phyloP scores from a whole-genome alignment of 2,888 invertebrate species.

The Eretmocerus hayati region DNA sequence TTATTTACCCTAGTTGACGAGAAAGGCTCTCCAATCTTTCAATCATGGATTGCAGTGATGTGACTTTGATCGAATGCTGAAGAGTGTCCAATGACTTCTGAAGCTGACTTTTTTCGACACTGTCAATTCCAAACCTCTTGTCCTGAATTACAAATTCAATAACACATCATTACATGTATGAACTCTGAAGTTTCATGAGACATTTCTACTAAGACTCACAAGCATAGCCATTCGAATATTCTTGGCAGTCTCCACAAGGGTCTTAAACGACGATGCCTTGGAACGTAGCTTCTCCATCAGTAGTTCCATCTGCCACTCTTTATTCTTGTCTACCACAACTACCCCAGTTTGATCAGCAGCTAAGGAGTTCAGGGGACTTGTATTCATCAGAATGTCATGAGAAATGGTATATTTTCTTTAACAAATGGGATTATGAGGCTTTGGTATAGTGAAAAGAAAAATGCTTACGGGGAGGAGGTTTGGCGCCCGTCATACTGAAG shows the following conservation, averaged over 20 bases:
- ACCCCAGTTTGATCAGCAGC: constrained; percentile 37
- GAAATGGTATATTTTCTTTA: not conserved
- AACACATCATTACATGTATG: not conserved
- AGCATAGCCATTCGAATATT: constrained; percentile 78
- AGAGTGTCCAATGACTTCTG: constrained; percentile 87
- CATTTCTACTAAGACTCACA: constrained; percentile 48
- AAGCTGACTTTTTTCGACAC: constrained; percentile 74
- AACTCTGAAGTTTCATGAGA: not conserved
- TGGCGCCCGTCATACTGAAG: constrained; percentile 35
- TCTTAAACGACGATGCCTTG: constrained; percentile 73
- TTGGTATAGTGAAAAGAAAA: not conserved
- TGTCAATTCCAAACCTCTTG: constrained; percentile 81
- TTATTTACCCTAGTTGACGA: constrained; percentile 71
- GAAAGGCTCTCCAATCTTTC: constrained; percentile 87
- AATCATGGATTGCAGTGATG: constrained; percentile 82
- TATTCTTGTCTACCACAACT: constrained; percentile 52
- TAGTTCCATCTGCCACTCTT: constrained; percentile 75
- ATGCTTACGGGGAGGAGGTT: not conserved
- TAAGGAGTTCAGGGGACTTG: not conserved
- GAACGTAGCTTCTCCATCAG: constrained; percentile 88
- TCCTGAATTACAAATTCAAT: constrained; percentile 56
- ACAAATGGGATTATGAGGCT: not conserved
- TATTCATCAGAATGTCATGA: not conserved
- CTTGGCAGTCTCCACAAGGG: constrained; percentile 80
- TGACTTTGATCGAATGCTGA: constrained; percentile 90